Evolutionary conservation across 2,797 vertebrate genomes (phyloP).

Genomic region (Lagocephalus sceleratus): DNA sequence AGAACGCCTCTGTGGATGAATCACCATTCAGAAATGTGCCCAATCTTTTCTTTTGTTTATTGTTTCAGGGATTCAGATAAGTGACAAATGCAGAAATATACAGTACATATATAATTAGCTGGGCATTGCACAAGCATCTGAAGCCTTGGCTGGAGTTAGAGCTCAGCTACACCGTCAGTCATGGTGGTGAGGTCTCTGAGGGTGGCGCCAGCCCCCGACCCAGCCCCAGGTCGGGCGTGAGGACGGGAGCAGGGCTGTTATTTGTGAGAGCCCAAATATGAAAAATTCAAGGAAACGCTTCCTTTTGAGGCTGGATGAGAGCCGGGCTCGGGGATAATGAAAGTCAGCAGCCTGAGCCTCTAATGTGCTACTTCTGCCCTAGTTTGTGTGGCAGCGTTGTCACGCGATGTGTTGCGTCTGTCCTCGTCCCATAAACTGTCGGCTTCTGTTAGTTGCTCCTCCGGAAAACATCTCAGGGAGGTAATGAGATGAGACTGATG

Average conservation of each 20-base stretch:
- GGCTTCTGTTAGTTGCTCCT: conserved; percentile 37
- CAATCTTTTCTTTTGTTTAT: too few relatives aligned
- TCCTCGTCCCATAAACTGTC: conserved; percentile 17
- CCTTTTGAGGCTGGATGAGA: conserved; percentile 10
- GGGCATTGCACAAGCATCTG: background rate
- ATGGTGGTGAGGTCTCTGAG: too few relatives aligned
- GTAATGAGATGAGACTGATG: conserved; percentile 48
- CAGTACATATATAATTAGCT: too few relatives aligned
- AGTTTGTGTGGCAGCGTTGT: conserved; percentile 30
- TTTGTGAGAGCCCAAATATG: background rate
- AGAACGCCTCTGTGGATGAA: too few relatives aligned
- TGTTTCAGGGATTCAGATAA: too few relatives aligned
- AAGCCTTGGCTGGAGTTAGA: background rate
- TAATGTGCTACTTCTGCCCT: conserved; percentile 28
- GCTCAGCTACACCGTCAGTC: too few relatives aligned
- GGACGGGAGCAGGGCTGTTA: too few relatives aligned
- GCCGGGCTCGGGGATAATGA: conserved; percentile 1
- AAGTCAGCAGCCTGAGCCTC: conserved; percentile 22
- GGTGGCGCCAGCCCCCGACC: too few relatives aligned
- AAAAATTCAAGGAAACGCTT: conserved; percentile 12
- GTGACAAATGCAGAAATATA: too few relatives aligned
- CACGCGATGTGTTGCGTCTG: conserved; percentile 31
- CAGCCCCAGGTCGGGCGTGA: too few relatives aligned
- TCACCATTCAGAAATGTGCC: too few relatives aligned
- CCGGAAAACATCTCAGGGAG: conserved; percentile 22